Evolutionary conservation across 2,888 invertebrate genomes (phyloP).

Genomic region (Drosophila mimica): DNA sequence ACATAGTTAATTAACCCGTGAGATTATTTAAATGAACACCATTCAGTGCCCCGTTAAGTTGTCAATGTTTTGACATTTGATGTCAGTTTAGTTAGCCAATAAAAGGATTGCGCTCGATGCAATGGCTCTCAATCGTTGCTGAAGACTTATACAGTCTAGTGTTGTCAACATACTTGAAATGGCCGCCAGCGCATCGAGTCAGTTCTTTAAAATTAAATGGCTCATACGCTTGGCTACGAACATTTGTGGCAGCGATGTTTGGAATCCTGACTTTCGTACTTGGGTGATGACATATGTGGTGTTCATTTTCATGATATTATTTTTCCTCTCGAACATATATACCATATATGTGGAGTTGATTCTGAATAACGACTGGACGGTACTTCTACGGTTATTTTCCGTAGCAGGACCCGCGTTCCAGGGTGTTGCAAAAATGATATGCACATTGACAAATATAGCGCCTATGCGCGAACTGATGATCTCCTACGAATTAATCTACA

Average conservation of each 20-base stretch:
- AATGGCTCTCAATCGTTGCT: not conserved
- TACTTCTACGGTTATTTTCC: conserved; percentile 59
- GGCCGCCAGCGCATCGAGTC: conserved; percentile 14
- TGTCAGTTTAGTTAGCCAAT: conserved; percentile 7
- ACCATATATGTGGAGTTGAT: conserved; percentile 67
- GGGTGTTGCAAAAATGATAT: conserved; percentile 4
- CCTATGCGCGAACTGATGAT: no score
- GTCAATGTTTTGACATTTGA: conserved; percentile 61
- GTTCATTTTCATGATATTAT: fast-evolving
- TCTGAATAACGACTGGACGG: conserved; percentile 56
- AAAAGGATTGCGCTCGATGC: conserved; percentile 9
- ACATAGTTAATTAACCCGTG: conserved; percentile 24
- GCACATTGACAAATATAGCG: no score
- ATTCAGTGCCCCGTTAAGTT: conserved; percentile 30
- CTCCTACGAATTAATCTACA: no score
- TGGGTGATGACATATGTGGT: not conserved
- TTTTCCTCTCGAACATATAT: conserved; percentile 29
- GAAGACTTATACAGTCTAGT: not conserved
- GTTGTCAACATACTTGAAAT: not conserved
- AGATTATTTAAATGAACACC: conserved; percentile 1
- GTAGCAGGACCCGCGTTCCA: conserved; percentile 60
- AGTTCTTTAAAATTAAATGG: conserved; percentile 38
- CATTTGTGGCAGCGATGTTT: conserved; percentile 62
- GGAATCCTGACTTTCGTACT: conserved; percentile 41
- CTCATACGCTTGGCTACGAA: conserved; percentile 52